phyloP scores from a whole-genome alignment of 2,797 vertebrate genomes.

The Xenentodon cancila region DNA sequence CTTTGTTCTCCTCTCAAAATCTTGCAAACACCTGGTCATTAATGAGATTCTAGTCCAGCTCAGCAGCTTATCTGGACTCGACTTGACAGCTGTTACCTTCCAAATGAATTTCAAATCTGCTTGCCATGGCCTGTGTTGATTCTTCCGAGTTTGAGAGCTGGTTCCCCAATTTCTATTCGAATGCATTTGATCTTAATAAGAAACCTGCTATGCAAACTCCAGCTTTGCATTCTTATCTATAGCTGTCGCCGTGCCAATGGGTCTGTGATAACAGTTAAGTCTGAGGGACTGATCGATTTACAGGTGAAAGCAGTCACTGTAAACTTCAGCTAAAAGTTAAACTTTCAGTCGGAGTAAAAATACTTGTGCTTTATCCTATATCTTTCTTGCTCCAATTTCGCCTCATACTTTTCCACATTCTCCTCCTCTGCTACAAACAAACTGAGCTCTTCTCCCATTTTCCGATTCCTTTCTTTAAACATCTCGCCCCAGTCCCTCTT shows the following conservation, averaged over 20 bases:
- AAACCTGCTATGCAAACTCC: constrained; percentile 17
- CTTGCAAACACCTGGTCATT: constrained; percentile 14
- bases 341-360: too few relatives aligned
- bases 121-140: constrained; percentile 18
- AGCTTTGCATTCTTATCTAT: constrained; percentile 35
- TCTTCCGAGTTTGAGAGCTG: constrained; percentile 12
- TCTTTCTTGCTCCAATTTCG: background rate
- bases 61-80: constrained; percentile 36
- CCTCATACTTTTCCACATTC: constrained; percentile 8
- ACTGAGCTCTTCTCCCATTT: constrained; percentile 2
- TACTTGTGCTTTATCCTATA: background rate
- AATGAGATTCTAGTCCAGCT: constrained; percentile 33
- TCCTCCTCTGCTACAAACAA: constrained; percentile 1
- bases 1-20: constrained; percentile 22
- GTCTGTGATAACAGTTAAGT: constrained; percentile 50
- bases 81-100: constrained; percentile 6
- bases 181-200: constrained; percentile 40
- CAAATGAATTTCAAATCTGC: constrained; percentile 22
- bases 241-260: constrained; percentile 24
- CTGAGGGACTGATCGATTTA: constrained; percentile 38
- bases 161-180: constrained; percentile 26
- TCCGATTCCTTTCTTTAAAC: constrained; percentile 28
- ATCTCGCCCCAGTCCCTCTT: constrained; percentile 42
- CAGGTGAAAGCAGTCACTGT: too few relatives aligned
- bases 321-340: too few relatives aligned